Evolutionary conservation across 2,888 invertebrate genomes (phyloP), one percentile per base, ranked within the genome.

Genomic region (Ischnus inquisitorius): DNA sequence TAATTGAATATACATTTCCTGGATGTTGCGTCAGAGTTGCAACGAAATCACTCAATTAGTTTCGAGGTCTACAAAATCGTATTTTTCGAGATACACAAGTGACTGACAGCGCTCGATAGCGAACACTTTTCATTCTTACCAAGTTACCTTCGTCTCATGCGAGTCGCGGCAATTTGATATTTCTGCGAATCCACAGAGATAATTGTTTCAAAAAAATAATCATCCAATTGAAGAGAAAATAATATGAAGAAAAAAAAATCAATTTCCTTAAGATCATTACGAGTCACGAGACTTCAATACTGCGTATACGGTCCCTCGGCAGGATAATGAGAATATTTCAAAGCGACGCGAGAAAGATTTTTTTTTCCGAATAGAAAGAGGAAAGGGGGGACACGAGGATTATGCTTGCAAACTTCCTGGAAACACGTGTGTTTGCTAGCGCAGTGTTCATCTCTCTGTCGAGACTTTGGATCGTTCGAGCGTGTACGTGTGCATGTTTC

Each of bases 391-490:
- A 19, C 10, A 8, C n/a, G 34, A 75, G 57, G 67, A 82, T 83
- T 76, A 72, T 76, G 71, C 69, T 34, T 64, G 75, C 75, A 81
- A 79, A 64, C 67, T 90, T 91, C 90, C 87, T 89, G 87, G 89
- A 89, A 80, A 83, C 79, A 82, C 68, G 76, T 83, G 75, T 76
- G 80, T 67, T 69, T 51, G 46, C 77, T 62, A 75, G 75, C 39
- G 22, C 22, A 82, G 75, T 79, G 34, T 82, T 77, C 65, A 76
- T 77, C 75, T 79, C 75, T 79, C 54, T 72, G 76, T 67, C 65
- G 57, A 46, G 51, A 60, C 62, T 41, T 19, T 16, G 28, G 39
- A 62, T 54, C 54, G 75, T 57, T n/a, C 46, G 43, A 51, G 51
- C 65, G 51, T 34, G 34, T 74, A 78, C 67, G 77, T 64, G 77